Conservation (phyloP, 2,888 invertebrate genomes). For the Synergus umbraculus region DNA sequence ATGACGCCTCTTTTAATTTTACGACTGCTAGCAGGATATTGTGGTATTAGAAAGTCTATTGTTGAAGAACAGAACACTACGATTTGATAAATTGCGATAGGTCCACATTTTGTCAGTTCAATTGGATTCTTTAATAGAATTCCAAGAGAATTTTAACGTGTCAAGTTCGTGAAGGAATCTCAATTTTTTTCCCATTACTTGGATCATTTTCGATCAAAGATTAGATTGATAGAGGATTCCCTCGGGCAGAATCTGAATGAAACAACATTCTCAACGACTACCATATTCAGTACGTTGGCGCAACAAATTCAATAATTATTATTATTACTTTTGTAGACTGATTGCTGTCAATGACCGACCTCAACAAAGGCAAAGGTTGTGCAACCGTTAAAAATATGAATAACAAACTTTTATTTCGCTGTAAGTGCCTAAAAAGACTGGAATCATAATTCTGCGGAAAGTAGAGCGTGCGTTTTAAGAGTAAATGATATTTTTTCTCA, state of each 20-base stretch:
- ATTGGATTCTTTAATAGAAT: neutral
- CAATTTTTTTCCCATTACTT: neutral
- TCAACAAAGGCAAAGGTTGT: neutral
- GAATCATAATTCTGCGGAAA: neutral
- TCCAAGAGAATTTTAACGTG: neutral
- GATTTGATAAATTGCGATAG: neutral
- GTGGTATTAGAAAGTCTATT: neutral
- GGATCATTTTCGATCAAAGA: neutral
- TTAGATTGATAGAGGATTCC: neutral
- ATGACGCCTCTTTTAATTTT: constrained; percentile 10
- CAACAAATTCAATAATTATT: neutral
- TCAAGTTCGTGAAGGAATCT: neutral
- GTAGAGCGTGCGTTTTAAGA: neutral
- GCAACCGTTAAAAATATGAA: neutral
- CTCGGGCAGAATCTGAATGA: neutral
- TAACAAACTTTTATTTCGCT: neutral
- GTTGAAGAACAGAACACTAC: neutral
- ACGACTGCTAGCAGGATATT: neutral
- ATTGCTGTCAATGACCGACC: constrained; percentile 3
- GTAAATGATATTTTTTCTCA: neutral
- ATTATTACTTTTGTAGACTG: neutral
- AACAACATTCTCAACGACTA: neutral
- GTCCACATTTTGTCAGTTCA: neutral
- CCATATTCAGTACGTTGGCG: neutral
- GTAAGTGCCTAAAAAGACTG: neutral